Conservation (phyloP, 2,113 vertebrate genomes). For the Panurus biarmicus region DNA sequence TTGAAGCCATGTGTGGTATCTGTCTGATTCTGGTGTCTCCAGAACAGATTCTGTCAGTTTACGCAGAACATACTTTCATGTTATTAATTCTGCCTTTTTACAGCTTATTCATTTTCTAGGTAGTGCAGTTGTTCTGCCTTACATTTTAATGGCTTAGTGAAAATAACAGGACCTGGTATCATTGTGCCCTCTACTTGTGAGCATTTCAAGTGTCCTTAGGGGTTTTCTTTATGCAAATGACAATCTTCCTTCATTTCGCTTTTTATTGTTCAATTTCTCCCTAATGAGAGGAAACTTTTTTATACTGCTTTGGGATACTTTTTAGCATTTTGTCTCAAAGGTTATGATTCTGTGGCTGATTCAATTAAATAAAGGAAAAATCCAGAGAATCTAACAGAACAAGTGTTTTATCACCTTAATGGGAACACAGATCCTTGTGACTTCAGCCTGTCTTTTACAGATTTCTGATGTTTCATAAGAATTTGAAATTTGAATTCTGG, state of each 20-base stretch:
- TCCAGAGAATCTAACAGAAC: not conserved
- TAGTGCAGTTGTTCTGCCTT: not conserved
- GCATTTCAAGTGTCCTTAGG: not conserved
- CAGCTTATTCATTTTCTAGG: not conserved
- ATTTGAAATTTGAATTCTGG: not conserved
- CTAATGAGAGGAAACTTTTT: not conserved
- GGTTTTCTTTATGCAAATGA: not conserved
- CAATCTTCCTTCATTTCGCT: not conserved
- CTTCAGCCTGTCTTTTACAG: not conserved
- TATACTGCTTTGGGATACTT: not conserved
- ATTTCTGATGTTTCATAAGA: not conserved
- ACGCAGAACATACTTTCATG: not conserved
- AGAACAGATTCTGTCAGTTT: not conserved
- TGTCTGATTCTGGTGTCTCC: not conserved
- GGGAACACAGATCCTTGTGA: not conserved
- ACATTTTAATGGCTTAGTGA: not conserved
- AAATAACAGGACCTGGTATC: not conserved
- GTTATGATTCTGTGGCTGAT: not conserved
- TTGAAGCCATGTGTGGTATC: not conserved
- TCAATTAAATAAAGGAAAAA: not conserved
- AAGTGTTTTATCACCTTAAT: not conserved
- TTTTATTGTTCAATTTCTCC: not conserved
- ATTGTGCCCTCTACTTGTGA: not conserved
- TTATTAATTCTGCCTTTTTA: not conserved
- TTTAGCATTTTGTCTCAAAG: not conserved